phyloP scores from a whole-genome alignment of 2,888 invertebrate species.

The Carterocephalus palaemon region DNA sequence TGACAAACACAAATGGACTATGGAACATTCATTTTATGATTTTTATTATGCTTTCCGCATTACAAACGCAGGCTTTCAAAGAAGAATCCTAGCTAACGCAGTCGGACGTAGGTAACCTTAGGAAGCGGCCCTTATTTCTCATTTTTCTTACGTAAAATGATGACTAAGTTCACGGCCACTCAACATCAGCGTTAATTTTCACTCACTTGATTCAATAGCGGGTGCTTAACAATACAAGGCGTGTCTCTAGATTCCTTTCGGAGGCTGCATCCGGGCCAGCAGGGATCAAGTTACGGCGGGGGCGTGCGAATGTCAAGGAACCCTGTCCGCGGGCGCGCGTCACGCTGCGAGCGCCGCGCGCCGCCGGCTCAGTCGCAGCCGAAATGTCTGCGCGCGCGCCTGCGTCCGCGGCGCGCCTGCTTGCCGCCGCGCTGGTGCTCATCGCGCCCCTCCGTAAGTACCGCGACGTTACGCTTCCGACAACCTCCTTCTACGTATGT shows the following conservation, averaged over 20 bases:
- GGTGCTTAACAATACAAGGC: conserved; percentile 52
- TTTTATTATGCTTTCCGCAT: too few relatives aligned
- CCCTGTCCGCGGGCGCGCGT: conserved; percentile 44
- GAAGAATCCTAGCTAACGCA: too few relatives aligned
- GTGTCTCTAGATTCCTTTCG: conserved; percentile 67
- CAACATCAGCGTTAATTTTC: conserved; percentile 51
- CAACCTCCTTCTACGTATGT: neutral
- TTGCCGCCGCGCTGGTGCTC: conserved; percentile 31
- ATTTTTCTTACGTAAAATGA: conserved; percentile 53
- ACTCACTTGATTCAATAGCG: conserved; percentile 48
- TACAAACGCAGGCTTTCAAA: too few relatives aligned
- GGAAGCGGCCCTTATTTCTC: conserved; percentile 29
- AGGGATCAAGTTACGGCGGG: conserved; percentile 63
- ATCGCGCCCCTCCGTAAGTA: conserved; percentile 53
- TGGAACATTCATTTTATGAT: too few relatives aligned
- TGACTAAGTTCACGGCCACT: conserved; percentile 67
- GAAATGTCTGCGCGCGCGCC: conserved; percentile 68
- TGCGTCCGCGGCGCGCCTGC: conserved; percentile 34
- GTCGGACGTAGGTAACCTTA: conserved; percentile 4
- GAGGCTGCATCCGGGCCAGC: conserved; percentile 76
- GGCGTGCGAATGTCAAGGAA: conserved; percentile 77
- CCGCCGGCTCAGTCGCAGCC: conserved; percentile 55
- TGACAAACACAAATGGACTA: too few relatives aligned
- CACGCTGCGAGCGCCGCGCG: conserved; percentile 32
- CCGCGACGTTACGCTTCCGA: neutral